A percentile compares a stretch with the other conserved stretches of the same genome.
Evolutionary conservation across 2,797 vertebrate genomes (phyloP).

Genomic region (Steatocranus sp.): DNA sequence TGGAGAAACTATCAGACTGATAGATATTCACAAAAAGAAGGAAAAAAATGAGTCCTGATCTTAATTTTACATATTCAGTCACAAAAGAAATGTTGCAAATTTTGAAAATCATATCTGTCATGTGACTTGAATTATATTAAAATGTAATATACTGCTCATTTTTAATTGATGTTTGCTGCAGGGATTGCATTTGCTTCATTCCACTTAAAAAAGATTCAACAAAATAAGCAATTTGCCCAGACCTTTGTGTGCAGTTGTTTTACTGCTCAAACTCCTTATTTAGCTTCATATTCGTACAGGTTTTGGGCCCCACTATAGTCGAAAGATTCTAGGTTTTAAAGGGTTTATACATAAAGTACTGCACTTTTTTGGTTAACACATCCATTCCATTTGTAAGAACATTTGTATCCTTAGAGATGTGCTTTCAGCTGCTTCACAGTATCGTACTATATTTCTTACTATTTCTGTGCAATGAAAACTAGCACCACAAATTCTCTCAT

Average conservation of each 20-base stretch:
- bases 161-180: neutral
- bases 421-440: neutral
- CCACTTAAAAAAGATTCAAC: neutral
- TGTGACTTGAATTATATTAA: neutral
- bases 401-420: fast-evolving
- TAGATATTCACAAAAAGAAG: neutral
- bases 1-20: neutral
- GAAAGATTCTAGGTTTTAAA: neutral
- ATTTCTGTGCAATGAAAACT: neutral
- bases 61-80: neutral
- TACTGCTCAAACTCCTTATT: neutral
- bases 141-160: neutral
- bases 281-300: fast-evolving
- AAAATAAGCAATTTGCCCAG: neutral
- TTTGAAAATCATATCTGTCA: neutral
- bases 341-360: neutral
- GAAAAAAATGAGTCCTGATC: neutral
- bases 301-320: neutral
- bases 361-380: neutral
- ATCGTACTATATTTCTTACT: neutral
- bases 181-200: neutral
- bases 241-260: neutral
- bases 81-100: neutral
- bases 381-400: neutral
- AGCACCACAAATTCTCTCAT: neutral